Evolutionary conservation across 2,888 invertebrate genomes (phyloP).

Genomic region (Terebella lapidaria): DNA sequence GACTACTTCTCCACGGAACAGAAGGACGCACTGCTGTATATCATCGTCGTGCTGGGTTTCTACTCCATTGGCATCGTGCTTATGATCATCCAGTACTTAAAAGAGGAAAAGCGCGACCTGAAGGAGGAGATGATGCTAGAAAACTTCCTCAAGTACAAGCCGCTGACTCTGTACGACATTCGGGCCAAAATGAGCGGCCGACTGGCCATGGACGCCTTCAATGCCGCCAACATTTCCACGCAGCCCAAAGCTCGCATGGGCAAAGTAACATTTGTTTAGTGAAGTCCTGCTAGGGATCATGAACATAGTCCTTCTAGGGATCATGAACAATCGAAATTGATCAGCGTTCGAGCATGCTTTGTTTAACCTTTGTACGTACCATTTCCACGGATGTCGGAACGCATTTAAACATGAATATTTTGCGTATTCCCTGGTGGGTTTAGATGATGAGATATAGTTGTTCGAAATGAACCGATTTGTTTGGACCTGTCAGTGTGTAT

Average conservation of each 20-base stretch:
- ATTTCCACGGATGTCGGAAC: too few relatives aligned
- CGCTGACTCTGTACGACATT: constrained; percentile 1
- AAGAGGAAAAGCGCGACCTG: neutral
- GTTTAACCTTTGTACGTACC: too few relatives aligned
- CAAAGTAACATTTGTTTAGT: constrained; percentile 7
- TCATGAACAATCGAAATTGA: too few relatives aligned
- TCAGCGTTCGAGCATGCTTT: too few relatives aligned
- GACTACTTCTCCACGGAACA: neutral
- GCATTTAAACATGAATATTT: too few relatives aligned
- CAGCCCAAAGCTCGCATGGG: neutral
- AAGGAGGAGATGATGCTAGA: constrained; percentile 7
- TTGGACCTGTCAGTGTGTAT: too few relatives aligned
- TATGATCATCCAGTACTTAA: constrained; percentile 7
- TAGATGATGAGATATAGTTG: too few relatives aligned
- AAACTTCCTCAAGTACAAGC: neutral
- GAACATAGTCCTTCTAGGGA: too few relatives aligned
- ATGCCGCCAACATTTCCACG: neutral
- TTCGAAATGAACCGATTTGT: too few relatives aligned
- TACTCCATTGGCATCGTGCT: constrained; percentile 6
- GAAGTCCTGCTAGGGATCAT: too few relatives aligned
- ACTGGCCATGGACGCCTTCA: constrained; percentile 5
- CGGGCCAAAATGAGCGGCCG: neutral
- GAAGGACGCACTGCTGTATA: constrained; percentile 5
- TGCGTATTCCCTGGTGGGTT: too few relatives aligned
- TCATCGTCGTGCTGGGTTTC: constrained; percentile 9